Conservation (phyloP, 2,888 invertebrate genomes). For the Hyposoter dolosus region DNA sequence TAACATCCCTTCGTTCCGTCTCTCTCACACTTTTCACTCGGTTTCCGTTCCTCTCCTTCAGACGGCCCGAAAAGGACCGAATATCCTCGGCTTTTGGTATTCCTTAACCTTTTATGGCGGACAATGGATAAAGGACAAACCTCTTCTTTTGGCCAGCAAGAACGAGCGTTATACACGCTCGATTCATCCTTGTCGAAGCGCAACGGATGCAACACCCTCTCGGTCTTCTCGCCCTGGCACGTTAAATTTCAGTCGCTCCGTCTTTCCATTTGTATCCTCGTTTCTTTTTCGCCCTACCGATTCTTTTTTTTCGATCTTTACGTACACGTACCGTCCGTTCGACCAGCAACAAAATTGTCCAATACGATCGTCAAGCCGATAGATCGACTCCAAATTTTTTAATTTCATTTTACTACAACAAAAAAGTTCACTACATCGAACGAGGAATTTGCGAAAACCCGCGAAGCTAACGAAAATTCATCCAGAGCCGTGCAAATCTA, state of each 20-base stretch:
- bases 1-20: slow-evolving; percentile 68
- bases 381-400: slow-evolving; percentile 14
- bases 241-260: slow-evolving; percentile 46
- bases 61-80: slow-evolving; percentile 19
- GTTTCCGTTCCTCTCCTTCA: slow-evolving; percentile 19
- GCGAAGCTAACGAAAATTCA: too few species aligned
- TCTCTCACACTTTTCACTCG: slow-evolving; percentile 36
- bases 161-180: slow-evolving; percentile 76
- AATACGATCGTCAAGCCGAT: slow-evolving; percentile 40
- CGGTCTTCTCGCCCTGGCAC: slow-evolving; percentile 48
- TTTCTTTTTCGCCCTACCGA: slow-evolving; percentile 24
- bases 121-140: slow-evolving; percentile 71
- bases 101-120: slow-evolving; percentile 70
- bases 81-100: slow-evolving; percentile 48
- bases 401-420: neutral
- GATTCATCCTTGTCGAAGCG: slow-evolving; percentile 69
- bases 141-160: slow-evolving; percentile 41
- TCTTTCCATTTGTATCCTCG: slow-evolving; percentile 45
- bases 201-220: slow-evolving; percentile 62
- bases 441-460: neutral
- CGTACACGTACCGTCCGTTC: neutral
- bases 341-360: slow-evolving; percentile 48
- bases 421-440: neutral
- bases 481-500: too few species aligned
- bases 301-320: slow-evolving; percentile 22